Evolutionary conservation across 2,113 vertebrate species (phyloP).

Genomic region (Pseudonaja textilis): DNA sequence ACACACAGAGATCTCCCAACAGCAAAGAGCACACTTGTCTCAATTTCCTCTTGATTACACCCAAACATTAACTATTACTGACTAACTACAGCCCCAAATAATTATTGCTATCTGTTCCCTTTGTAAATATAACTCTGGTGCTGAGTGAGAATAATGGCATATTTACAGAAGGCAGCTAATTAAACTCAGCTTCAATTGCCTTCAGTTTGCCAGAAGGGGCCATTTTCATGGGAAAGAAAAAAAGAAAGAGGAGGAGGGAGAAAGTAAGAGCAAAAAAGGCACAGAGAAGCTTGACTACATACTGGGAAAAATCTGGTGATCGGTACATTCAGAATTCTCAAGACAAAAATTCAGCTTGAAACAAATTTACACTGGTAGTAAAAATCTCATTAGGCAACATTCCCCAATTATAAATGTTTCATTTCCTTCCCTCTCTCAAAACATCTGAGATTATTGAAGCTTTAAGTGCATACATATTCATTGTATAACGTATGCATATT

Average conservation of each 20-base stretch:
- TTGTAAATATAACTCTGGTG: constrained; percentile 74
- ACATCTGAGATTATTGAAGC: constrained; percentile 62
- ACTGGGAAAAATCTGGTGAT: constrained; percentile 65
- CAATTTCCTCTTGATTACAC: constrained; percentile 71
- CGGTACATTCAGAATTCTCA: constrained; percentile 72
- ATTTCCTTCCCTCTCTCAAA: constrained; percentile 35
- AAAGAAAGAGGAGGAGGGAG: constrained; percentile 61
- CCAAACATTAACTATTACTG: constrained; percentile 78
- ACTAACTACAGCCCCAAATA: constrained; percentile 73
- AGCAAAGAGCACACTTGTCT: constrained; percentile 62
- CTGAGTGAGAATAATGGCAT: constrained; percentile 70
- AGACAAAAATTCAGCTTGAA: constrained; percentile 74
- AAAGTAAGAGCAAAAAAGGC: constrained; percentile 60
- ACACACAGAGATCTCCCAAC: not conserved
- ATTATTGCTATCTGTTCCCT: constrained; percentile 74
- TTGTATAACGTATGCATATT: not conserved
- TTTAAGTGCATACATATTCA: not conserved
- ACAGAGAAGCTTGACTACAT: constrained; percentile 60
- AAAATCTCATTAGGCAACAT: constrained; percentile 75
- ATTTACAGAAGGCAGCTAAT: constrained; percentile 79
- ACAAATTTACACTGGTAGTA: constrained; percentile 72
- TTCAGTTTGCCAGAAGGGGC: constrained; percentile 77
- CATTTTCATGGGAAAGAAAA: constrained; percentile 68
- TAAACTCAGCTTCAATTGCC: constrained; percentile 76
- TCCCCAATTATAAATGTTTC: constrained; percentile 63